Evolutionary conservation across 23 tunicate species (phyloP).

Genomic region (Clavelina lepadiformis): DNA sequence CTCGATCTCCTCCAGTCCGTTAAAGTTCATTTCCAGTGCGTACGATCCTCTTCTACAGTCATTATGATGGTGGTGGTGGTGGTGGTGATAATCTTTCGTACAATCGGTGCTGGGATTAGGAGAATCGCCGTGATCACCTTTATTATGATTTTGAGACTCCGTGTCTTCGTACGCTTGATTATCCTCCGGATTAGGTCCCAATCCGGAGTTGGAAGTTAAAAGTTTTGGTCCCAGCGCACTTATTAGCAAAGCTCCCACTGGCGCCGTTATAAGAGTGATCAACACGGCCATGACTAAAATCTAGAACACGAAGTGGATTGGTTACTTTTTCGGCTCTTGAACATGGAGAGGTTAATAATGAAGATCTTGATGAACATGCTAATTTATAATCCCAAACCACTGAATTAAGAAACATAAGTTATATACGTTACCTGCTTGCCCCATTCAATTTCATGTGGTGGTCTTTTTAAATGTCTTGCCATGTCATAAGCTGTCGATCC

Average conservation of each 20-base stretch:
- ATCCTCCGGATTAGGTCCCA: neutral
- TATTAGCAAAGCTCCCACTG: slow-evolving; percentile 55
- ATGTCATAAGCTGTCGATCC: slow-evolving; percentile 46
- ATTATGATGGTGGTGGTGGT: neutral
- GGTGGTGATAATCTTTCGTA: neutral
- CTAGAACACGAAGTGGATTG: slow-evolving; percentile 5
- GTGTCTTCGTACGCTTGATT: neutral
- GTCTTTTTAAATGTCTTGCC: slow-evolving; percentile 5
- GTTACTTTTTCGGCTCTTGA: neutral
- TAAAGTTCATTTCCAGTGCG: neutral
- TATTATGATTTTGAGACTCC: no score
- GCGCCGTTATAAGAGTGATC: slow-evolving; percentile 59
- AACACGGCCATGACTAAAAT: slow-evolving; percentile 52
- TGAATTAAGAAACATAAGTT: no score
- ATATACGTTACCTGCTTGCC: slow-evolving; percentile 29
- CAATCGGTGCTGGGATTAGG: no score
- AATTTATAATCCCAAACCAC: no score
- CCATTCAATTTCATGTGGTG: slow-evolving; percentile 11
- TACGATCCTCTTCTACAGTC: neutral
- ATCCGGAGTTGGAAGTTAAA: neutral
- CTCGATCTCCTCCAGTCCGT: neutral
- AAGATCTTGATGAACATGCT: neutral
- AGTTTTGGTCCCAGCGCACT: slow-evolving; percentile 33
- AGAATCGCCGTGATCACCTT: no score
- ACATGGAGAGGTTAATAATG: neutral